Evolutionary conservation across 2,113 vertebrate genomes (phyloP).

Genomic region (Nycticebus coucang): DNA sequence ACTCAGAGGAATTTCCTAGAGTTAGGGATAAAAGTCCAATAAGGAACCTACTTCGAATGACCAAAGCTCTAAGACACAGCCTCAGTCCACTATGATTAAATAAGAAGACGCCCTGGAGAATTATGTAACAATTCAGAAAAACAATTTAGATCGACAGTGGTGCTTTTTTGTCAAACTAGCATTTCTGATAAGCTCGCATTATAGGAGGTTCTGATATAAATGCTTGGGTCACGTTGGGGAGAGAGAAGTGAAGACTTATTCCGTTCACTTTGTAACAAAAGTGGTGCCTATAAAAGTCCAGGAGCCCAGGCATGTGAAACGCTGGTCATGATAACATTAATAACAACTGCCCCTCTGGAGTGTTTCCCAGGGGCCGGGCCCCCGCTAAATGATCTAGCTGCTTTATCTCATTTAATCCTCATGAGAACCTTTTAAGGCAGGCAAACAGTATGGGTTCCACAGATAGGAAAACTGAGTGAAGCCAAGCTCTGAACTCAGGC

Average conservation of each 20-base stretch:
- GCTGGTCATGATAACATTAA: rapidly evolving
- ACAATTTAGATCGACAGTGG: background rate
- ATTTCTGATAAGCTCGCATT: background rate
- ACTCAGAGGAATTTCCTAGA: constrained; percentile 39
- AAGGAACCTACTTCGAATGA: background rate
- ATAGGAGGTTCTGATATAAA: background rate
- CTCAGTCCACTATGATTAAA: background rate
- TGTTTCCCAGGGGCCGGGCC: too few species aligned
- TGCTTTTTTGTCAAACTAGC: background rate
- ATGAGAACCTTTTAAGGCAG: background rate
- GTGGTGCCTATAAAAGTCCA: background rate
- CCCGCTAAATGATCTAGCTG: rapidly evolving
- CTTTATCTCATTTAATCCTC: background rate
- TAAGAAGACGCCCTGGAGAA: constrained; percentile 20
- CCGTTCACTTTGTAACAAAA: background rate
- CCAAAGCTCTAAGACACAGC: background rate
- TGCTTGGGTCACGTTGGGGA: background rate
- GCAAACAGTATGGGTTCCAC: background rate
- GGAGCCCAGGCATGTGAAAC: background rate
- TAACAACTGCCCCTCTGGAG: background rate
- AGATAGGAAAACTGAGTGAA: background rate
- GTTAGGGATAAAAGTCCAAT: background rate
- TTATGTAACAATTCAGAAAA: background rate
- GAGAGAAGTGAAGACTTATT: background rate
- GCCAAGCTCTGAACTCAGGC: background rate